Base-by-base conservation (phyloP, 1,140 invertebrate species). In the Lepeophtheirus salmonis region DNA sequence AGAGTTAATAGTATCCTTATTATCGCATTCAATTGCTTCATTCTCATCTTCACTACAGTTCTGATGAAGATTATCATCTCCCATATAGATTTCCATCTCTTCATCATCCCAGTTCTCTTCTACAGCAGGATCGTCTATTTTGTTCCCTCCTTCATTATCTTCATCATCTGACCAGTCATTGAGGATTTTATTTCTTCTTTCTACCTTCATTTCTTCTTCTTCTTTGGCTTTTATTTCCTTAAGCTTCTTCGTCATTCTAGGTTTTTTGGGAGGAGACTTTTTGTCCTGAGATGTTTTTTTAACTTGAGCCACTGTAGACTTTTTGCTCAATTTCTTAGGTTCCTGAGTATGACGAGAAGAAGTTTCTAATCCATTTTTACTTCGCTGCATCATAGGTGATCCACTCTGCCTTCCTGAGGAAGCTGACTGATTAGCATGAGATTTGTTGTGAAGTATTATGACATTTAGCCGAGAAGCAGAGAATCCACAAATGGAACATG, bases 401-500 rank as follows among this genome's bases (percentile, higher is more conserved):
- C 30, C 6, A 41, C 30, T 41, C n/a, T n/a, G 6, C n/a, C 30
- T n/a, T 41, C 30, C 30, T 41, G 6, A 6, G 30, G 30, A 6
- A n/a, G 30, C 30, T 6, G 30, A 6, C 6, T n/a, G 6, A 10
- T 6, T 13, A 21, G 53, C 54, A 16, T 61, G 59, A 1, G 20
- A 22, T 22, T 61, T 61, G 25, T 24, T 56, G 21, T 61, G 59
- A 22, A 61, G 50, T 3, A 61, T 50, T 18, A 61, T 53, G 14
- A 61, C 59, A 41, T 61, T 61, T 14, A 61, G 20, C 23, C 59
- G 16, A 23, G 50, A 56, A 3, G 59, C 59, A 20, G 59, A 21
- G 24, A 61, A 61, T 18, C 49, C 59, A 21, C 59, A 61, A 17
- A 53, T 61, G 12, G 16, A 48, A 21, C 59, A 61, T 17, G 16